phyloP scores from a whole-genome alignment of 2,797 vertebrate species.

The Ispidina picta region DNA sequence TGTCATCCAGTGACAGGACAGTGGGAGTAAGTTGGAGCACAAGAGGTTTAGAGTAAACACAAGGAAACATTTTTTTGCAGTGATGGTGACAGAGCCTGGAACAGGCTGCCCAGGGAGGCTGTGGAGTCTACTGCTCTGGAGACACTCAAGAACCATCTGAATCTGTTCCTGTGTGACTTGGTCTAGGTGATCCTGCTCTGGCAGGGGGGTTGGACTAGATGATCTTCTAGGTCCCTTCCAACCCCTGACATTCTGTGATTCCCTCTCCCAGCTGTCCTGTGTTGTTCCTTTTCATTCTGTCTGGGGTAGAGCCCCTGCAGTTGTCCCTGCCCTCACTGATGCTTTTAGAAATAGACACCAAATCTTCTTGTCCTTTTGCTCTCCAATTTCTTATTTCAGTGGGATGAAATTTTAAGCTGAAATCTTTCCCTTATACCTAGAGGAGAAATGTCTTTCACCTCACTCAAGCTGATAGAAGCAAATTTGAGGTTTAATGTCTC shows the following conservation, averaged over 20 bases:
- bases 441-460: not conserved
- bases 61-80: too few species aligned
- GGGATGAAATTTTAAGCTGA: not conserved
- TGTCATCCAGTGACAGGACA: too few species aligned
- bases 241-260: not conserved
- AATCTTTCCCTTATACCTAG: not conserved
- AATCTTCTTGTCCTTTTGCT: not conserved
- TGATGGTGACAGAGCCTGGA: too few species aligned
- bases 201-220: too few species aligned
- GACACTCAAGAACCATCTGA: too few species aligned
- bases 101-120: too few species aligned
- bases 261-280: not conserved
- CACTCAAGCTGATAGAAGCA: not conserved
- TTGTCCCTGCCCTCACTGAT: not conserved
- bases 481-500: not conserved
- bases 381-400: not conserved
- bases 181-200: too few species aligned
- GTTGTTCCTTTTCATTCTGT: not conserved
- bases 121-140: too few species aligned
- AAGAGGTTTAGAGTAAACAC: too few species aligned
- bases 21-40: too few species aligned
- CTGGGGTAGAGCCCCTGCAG: not conserved
- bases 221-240: too few species aligned
- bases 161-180: too few species aligned
- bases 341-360: not conserved